Evolutionary conservation across 2,797 vertebrate species (phyloP).

Genomic region (Coluber constrictor): DNA sequence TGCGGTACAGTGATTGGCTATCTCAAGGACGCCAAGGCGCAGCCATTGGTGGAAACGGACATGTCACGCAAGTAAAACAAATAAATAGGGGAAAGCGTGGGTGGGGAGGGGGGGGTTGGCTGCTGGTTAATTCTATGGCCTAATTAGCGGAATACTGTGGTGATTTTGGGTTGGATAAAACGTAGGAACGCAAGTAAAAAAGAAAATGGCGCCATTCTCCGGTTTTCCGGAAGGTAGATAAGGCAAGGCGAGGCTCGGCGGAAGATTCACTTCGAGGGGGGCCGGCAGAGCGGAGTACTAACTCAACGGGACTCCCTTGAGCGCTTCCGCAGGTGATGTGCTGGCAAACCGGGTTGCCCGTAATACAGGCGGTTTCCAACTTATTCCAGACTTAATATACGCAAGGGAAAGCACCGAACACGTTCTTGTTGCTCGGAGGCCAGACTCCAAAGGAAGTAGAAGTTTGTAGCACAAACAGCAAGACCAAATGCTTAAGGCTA

Average conservation of each 20-base stretch:
- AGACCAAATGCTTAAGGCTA: background rate
- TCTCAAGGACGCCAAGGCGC: background rate
- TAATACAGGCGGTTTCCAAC: background rate
- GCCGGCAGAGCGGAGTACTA: background rate
- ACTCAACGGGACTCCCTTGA: too few relatives aligned
- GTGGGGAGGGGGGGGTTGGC: accelerated
- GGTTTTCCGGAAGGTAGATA: background rate
- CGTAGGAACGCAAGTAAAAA: accelerated
- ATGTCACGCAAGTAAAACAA: background rate
- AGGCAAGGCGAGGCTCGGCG: background rate
- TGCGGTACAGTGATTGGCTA: background rate
- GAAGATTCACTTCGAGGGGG: background rate
- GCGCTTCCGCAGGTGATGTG: background rate
- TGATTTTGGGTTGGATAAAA: too few relatives aligned
- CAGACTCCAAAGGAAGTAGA: background rate
- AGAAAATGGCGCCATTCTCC: background rate
- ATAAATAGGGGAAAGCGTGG: background rate
- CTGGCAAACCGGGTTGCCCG: background rate
- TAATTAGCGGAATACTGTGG: background rate
- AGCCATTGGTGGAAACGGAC: background rate
- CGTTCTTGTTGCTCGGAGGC: background rate
- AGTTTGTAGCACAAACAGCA: background rate
- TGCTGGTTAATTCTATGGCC: background rate
- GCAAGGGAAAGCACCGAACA: background rate
- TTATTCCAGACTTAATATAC: background rate